Evolutionary conservation across 2,797 vertebrate species (phyloP).

Genomic region (Sebastes paucispinis): DNA sequence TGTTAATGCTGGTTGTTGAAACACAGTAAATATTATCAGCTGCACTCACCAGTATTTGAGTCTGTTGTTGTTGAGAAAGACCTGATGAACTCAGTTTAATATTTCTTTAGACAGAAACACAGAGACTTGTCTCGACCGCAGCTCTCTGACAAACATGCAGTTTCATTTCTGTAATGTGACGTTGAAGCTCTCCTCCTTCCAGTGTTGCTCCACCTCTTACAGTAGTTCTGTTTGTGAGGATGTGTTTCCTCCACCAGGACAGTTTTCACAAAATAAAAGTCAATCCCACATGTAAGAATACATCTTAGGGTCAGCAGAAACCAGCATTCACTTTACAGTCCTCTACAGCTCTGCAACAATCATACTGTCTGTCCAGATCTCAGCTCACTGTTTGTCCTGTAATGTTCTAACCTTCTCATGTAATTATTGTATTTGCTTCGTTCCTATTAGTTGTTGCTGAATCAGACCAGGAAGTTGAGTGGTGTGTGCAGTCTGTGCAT

Average conservation of each 20-base stretch:
- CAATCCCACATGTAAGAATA: background rate
- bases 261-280: background rate
- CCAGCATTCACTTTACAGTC: background rate
- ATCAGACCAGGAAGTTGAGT: background rate
- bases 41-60: conserved; percentile 7
- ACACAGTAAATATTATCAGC: background rate
- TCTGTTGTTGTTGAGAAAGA: background rate
- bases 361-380: background rate
- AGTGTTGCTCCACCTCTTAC: too few species aligned
- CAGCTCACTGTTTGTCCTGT: background rate
- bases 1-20: background rate
- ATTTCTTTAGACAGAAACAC: background rate
- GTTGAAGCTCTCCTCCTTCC: too few species aligned
- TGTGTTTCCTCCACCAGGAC: too few species aligned
- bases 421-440: background rate
- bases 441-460: background rate
- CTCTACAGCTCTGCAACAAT: background rate
- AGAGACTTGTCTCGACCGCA: background rate
- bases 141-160: background rate
- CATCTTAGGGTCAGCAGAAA: background rate
- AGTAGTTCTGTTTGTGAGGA: too few species aligned
- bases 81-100: background rate
- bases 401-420: background rate
- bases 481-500: background rate
- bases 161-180: too few species aligned